A percentile compares a stretch with the other conserved stretches of the same genome.
These are phyloP conservation scores for Sinodicranocentrus sp. DNA, from an alignment of 2,888 invertebrate species.

Conservation along the genomic window DNA sequence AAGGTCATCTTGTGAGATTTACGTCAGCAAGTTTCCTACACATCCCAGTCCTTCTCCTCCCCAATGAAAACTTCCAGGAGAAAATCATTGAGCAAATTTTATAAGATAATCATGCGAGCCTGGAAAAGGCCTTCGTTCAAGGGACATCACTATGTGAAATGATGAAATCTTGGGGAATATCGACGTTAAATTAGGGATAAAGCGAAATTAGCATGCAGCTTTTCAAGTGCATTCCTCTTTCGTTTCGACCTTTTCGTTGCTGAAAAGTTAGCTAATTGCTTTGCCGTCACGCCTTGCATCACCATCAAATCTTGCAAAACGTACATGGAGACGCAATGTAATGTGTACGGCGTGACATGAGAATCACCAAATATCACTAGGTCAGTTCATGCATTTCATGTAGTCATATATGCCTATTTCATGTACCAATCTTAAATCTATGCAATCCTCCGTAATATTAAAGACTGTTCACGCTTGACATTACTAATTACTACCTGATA, in stretches of 20 bases:
- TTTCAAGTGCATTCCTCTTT: conserved; percentile 25
- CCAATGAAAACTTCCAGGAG: conserved; percentile 25
- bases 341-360: not conserved
- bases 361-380: conserved; percentile 39
- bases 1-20: conserved; percentile 11
- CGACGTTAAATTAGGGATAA: not conserved
- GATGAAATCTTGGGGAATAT: no score
- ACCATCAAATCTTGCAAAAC: conserved; percentile 25
- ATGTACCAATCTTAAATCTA: not conserved
- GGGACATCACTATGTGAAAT: no score
- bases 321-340: not conserved
- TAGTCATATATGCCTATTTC: not conserved
- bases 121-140: conserved; percentile 12
- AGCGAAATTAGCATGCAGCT: not conserved
- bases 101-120: not conserved
- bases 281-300: not conserved
- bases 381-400: conserved; percentile 14
- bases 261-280: not conserved
- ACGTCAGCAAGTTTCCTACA: not conserved
- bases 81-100: conserved; percentile 22
- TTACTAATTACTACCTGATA: conserved; percentile 67
- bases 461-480: conserved; percentile 53
- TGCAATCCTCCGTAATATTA: not conserved
- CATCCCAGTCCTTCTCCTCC: not conserved
- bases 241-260: conserved; percentile 18